Percentiles rank a stretch among this genome's conserved stretches.
These are phyloP conservation scores for Telmatochromis brichardi DNA, from an alignment of 2,113 vertebrate species.

Conservation along the genomic window DNA sequence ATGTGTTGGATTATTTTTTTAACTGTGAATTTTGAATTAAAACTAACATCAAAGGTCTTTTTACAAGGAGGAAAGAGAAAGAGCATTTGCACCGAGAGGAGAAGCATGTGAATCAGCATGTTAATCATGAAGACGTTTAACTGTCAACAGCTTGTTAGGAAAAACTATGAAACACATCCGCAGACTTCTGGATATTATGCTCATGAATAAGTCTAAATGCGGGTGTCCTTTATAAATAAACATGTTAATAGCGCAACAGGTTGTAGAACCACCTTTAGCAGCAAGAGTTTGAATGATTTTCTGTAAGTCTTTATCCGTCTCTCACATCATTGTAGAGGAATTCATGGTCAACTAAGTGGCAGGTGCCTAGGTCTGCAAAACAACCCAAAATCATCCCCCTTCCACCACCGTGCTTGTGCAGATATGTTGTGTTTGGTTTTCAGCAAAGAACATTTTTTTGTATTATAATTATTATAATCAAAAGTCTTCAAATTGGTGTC, in stretches of 20 bases:
- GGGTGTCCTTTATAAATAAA: background rate
- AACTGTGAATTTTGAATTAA: background rate
- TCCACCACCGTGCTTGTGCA: background rate
- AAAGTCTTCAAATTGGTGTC: background rate
- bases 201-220: background rate
- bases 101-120: background rate
- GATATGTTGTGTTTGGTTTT: background rate
- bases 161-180: background rate
- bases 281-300: background rate
- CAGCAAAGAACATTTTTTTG: background rate
- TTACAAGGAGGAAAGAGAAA: background rate
- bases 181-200: background rate
- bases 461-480: background rate
- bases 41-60: background rate
- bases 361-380: background rate
- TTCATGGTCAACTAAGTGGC: background rate
- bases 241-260: background rate
- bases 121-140: background rate
- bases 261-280: background rate
- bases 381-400: background rate
- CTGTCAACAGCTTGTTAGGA: background rate
- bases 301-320: background rate
- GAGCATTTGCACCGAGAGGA: background rate
- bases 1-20: background rate
- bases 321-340: background rate